These are phyloP conservation scores for Lithosia quadra DNA, from an alignment of 2,888 invertebrate species.

Conservation along the genomic window DNA sequence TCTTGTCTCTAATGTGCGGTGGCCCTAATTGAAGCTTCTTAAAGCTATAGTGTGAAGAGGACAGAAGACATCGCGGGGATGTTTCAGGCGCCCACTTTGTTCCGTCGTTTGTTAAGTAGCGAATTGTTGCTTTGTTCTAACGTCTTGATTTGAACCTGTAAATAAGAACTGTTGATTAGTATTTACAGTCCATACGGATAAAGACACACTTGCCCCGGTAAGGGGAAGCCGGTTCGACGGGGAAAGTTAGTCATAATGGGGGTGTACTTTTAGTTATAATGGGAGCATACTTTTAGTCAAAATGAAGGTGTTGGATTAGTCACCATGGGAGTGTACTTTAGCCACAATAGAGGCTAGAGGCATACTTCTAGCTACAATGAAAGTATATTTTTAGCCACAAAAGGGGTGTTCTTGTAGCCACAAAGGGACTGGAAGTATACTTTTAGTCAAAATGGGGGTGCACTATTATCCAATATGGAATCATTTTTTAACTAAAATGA, in stretches of 20 bases:
- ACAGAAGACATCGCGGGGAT: background rate
- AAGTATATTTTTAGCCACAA: background rate
- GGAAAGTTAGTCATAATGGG: no score
- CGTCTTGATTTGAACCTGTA: constrained; percentile 95
- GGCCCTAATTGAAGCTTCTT: constrained; percentile 35
- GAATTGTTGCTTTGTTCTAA: constrained; percentile 97
- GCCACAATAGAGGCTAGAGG: background rate
- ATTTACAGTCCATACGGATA: background rate
- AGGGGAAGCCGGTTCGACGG: background rate
- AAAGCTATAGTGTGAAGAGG: constrained; percentile 14
- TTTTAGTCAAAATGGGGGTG: background rate
- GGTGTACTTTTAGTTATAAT: background rate
- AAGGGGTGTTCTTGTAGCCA: background rate
- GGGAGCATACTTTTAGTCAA: background rate
- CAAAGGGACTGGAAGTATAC: background rate
- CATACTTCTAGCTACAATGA: background rate
- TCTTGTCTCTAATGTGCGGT: no score
- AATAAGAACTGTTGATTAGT: constrained; percentile 20
- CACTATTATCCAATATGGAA: no score
- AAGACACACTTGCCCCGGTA: background rate
- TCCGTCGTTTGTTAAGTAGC: constrained; percentile 94
- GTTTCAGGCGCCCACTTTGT: constrained; percentile 83
- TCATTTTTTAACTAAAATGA: no score
- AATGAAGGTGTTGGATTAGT: background rate
- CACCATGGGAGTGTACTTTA: background rate